phyloP scores from a whole-genome alignment of 2,113 vertebrate species.

The Mustela lutreola region DNA sequence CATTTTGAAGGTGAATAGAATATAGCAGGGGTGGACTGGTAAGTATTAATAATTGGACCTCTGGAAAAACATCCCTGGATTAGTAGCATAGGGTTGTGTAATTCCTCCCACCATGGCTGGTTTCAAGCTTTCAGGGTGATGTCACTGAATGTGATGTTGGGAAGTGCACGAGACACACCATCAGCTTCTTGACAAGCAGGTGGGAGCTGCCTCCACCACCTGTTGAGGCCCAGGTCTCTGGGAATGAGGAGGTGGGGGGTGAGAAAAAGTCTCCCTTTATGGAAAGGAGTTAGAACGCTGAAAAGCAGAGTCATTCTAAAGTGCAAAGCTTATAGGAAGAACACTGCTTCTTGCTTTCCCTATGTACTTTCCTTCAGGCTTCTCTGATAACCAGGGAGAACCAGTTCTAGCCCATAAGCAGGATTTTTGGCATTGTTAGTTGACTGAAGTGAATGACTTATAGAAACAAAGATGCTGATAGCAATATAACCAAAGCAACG shows the following conservation, averaged over 20 bases:
- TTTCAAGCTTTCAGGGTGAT: not conserved
- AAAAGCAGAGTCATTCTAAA: not conserved
- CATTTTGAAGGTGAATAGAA: not conserved
- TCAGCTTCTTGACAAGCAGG: not conserved
- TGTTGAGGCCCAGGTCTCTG: not conserved
- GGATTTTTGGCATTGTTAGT: not conserved
- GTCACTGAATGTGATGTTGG: not conserved
- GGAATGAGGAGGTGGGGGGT: not conserved
- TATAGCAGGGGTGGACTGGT: not conserved
- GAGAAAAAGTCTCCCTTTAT: not conserved
- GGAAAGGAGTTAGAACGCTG: not conserved
- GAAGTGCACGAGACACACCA: not conserved
- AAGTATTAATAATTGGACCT: not conserved
- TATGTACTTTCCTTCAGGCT: not conserved
- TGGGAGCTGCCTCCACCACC: not conserved
- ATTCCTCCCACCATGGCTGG: not conserved
- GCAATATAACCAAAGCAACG: not conserved
- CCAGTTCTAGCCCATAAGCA: not conserved
- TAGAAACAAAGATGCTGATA: slow-evolving; percentile 5
- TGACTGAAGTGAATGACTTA: not conserved
- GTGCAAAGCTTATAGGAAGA: not conserved
- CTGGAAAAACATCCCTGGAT: not conserved
- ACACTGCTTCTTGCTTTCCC: not conserved
- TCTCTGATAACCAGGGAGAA: not conserved
- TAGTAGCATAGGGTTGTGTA: not conserved